Percentiles rank a stretch among this genome's conserved stretches.
phyloP scores from a whole-genome alignment of 2,888 invertebrate genomes.

The Agonopterix alstromeriana region DNA sequence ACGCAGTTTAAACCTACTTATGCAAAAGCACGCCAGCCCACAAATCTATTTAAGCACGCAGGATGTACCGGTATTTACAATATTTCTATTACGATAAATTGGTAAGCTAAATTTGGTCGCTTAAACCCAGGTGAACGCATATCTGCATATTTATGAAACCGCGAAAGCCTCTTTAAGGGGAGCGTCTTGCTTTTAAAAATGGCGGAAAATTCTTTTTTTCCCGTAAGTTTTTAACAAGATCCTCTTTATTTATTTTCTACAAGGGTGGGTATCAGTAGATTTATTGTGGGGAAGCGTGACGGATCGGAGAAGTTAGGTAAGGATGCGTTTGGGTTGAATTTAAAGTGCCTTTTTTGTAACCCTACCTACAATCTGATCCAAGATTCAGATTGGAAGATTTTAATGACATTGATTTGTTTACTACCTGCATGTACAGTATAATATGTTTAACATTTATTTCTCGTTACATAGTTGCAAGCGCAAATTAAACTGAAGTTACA shows the following conservation, averaged over 20 bases:
- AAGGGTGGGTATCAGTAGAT: conserved; percentile 51
- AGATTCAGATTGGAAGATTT: conserved; percentile 2
- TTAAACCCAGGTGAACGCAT: conserved; percentile 72
- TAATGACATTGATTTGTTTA: too few species aligned
- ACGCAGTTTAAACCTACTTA: conserved; percentile 48
- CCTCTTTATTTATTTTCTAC: conserved; percentile 67
- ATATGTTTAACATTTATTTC: background rate
- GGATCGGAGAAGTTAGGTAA: conserved; percentile 56
- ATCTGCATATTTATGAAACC: conserved; percentile 75
- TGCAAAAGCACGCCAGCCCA: conserved; percentile 62
- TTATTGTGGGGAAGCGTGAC: conserved; percentile 66
- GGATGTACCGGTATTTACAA: conserved; percentile 66
- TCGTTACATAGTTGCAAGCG: background rate
- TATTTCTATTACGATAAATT: conserved; percentile 74
- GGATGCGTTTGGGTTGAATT: conserved; percentile 49
- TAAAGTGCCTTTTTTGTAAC: conserved; percentile 49
- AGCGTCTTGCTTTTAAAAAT: conserved; percentile 62
- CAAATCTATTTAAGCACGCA: conserved; percentile 63
- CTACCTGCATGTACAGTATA: too few species aligned
- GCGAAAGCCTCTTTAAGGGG: conserved; percentile 62
- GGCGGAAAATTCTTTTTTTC: conserved; percentile 61
- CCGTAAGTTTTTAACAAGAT: conserved; percentile 73
- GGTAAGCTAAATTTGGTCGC: conserved; percentile 64
- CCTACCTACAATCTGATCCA: conserved; percentile 9
- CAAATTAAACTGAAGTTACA: background rate